Percentiles rank a stretch among this genome's conserved stretches.
Conservation (phyloP, 2,888 invertebrate genomes). For the Hanleya hanleyi region DNA sequence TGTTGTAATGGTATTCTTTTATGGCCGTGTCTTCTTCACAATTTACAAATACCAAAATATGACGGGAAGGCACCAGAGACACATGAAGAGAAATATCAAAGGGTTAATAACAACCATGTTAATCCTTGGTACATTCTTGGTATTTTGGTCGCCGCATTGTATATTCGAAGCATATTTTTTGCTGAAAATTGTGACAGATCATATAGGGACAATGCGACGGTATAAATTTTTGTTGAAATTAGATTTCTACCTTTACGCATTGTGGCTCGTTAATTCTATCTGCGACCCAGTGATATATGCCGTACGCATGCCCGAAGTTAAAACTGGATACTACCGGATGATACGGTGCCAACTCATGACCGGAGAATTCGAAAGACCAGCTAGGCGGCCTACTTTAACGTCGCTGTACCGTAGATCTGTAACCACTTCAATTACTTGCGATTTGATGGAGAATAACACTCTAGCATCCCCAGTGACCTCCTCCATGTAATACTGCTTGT, state of each 20-base stretch:
- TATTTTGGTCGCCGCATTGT: slow-evolving; percentile 62
- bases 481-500: too few species aligned
- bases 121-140: slow-evolving; percentile 57
- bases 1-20: slow-evolving; percentile 52
- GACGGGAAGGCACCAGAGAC: slow-evolving; percentile 5
- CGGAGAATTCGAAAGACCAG: not conserved
- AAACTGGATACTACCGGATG: slow-evolving; percentile 45
- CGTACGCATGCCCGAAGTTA: slow-evolving; percentile 51
- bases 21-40: slow-evolving; percentile 46
- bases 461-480: too few species aligned
- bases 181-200: not conserved
- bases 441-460: not conserved
- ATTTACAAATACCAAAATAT: slow-evolving; percentile 22
- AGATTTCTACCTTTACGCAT: slow-evolving; percentile 50
- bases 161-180: slow-evolving; percentile 40
- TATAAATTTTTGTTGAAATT: slow-evolving; percentile 24
- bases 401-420: not conserved
- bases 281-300: slow-evolving; percentile 61
- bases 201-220: not conserved
- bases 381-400: not conserved
- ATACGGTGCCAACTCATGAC: not conserved
- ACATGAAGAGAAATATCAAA: slow-evolving; percentile 50
- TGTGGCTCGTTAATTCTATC: slow-evolving; percentile 51
- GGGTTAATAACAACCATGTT: slow-evolving; percentile 58
- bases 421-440: not conserved